A percentile compares a stretch with the other conserved stretches of the same genome.
These are phyloP conservation scores for Phortica magna DNA, from an alignment of 2,888 invertebrate genomes.

Conservation along the genomic window DNA sequence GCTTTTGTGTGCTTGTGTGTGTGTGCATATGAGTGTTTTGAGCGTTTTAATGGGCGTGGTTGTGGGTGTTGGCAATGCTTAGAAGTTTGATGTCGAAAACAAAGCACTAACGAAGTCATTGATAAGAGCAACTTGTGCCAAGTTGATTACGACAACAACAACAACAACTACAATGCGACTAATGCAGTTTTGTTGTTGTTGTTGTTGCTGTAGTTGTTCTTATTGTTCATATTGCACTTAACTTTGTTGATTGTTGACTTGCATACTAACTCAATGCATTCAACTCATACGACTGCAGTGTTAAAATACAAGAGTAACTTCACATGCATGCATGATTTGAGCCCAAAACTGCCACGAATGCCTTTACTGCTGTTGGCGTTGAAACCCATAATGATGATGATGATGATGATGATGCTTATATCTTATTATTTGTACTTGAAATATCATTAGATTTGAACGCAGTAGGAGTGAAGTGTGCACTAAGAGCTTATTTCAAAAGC, in stretches of 20 bases:
- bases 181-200: background rate
- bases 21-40: background rate
- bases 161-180: constrained; percentile 6
- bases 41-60: background rate
- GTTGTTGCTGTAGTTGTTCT: background rate
- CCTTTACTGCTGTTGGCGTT: constrained; percentile 31
- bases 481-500: background rate
- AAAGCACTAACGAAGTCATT: constrained; percentile 68
- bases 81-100: constrained; percentile 46
- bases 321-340: too few relatives aligned
- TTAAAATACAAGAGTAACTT: too few relatives aligned
- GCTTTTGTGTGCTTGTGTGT: background rate
- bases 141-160: background rate
- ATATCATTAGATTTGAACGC: constrained; percentile 65
- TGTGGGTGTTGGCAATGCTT: constrained; percentile 33
- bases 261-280: too few relatives aligned
- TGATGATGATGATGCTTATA: background rate
- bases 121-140: constrained; percentile 53
- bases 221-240: constrained; percentile 31
- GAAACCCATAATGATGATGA: background rate
- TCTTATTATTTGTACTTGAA: constrained; percentile 65
- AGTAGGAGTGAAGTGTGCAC: background rate
- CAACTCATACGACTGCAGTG: too few relatives aligned
- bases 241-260: background rate
- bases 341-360: too few relatives aligned